phyloP scores from a whole-genome alignment of 2,797 vertebrate genomes.

The Acanthurus leucopareius region DNA sequence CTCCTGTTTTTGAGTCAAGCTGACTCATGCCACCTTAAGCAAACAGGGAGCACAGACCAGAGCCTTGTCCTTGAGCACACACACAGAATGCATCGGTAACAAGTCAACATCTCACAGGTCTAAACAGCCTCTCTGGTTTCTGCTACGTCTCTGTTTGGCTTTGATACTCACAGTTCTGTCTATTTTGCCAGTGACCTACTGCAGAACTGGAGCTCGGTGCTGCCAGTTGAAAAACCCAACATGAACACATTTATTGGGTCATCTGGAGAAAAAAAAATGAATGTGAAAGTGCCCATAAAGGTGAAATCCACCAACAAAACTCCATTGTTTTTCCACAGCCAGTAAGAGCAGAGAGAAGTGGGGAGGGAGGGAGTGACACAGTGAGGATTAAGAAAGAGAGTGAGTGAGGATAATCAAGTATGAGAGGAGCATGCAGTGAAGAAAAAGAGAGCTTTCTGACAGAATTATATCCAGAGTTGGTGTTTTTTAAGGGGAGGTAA shows the following conservation, averaged over 20 bases:
- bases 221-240: slow-evolving; percentile 56
- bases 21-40: slow-evolving; percentile 85
- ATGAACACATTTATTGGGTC: slow-evolving; percentile 58
- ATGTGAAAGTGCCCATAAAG: slow-evolving; percentile 42
- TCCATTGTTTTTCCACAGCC: slow-evolving; percentile 66
- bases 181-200: slow-evolving; percentile 57
- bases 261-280: slow-evolving; percentile 27
- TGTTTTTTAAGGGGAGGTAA: slow-evolving; percentile 50
- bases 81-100: slow-evolving; percentile 60
- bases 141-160: slow-evolving; percentile 67
- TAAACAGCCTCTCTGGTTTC: slow-evolving; percentile 74
- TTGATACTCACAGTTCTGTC: slow-evolving; percentile 65
- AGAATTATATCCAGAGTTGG: slow-evolving; percentile 36
- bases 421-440: slow-evolving; percentile 38
- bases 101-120: slow-evolving; percentile 77
- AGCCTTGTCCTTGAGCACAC: slow-evolving; percentile 76
- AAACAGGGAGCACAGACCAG: slow-evolving; percentile 84
- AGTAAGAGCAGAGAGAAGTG: slow-evolving; percentile 44
- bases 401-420: slow-evolving; percentile 40
- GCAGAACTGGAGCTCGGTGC: slow-evolving; percentile 45
- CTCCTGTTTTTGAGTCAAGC: slow-evolving; percentile 80
- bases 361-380: slow-evolving; percentile 31
- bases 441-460: slow-evolving; percentile 45
- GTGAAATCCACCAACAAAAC: slow-evolving; percentile 64
- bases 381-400: slow-evolving; percentile 34